phyloP scores from a whole-genome alignment of 1,140 invertebrate genomes.

The Chrysomallon squamiferum region DNA sequence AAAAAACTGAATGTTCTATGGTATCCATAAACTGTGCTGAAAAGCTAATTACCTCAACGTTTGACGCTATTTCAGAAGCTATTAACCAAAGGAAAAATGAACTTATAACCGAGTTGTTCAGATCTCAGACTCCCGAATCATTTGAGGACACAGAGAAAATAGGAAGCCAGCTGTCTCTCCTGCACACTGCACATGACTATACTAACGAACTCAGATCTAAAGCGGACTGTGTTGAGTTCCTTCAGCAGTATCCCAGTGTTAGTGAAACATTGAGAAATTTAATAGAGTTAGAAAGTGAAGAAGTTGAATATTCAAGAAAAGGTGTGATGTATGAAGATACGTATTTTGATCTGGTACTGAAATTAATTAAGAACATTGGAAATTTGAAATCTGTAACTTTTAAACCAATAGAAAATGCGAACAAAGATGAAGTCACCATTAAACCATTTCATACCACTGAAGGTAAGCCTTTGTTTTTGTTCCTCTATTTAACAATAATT shows the following conservation, averaged over 20 bases:
- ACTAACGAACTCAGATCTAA: not conserved
- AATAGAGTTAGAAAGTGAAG: not conserved
- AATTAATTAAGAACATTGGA: not conserved
- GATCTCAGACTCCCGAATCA: not conserved
- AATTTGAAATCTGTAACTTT: not conserved
- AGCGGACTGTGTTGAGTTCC: conserved; percentile 1
- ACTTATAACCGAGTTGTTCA: not conserved
- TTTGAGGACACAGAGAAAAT: not conserved
- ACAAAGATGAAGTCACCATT: not conserved
- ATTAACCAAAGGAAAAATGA: not conserved
- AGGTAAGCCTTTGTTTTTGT: not conserved
- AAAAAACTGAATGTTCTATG: not conserved
- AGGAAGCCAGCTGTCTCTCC: not conserved
- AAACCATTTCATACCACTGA: not conserved
- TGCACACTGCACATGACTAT: not conserved
- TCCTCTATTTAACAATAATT: too few relatives aligned
- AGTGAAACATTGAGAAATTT: not conserved
- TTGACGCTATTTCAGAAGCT: not conserved
- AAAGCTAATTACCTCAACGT: not conserved
- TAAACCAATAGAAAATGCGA: not conserved
- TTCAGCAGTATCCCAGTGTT: not conserved
- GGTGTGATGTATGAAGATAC: not conserved
- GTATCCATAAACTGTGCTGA: not conserved
- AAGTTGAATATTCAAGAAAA: not conserved
- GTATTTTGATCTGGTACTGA: not conserved